Percentiles rank a stretch among this genome's conserved stretches.
Evolutionary conservation across 2,888 invertebrate species (phyloP).

Genomic region (Coleophora flavipennella): DNA sequence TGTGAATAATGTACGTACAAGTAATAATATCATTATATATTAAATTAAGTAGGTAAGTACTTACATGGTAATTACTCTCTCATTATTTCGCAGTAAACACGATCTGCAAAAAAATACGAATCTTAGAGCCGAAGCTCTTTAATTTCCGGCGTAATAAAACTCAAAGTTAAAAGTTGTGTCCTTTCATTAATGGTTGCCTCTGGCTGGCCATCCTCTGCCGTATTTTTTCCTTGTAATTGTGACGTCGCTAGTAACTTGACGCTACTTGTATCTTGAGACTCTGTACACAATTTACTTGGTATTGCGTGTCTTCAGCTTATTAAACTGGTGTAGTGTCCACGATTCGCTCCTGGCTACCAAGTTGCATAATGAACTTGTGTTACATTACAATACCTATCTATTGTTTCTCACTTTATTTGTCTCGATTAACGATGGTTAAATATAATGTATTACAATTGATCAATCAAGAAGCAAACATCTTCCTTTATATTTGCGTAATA

Average conservation of each 20-base stretch:
- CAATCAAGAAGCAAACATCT: too few relatives aligned
- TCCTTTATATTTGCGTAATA: too few relatives aligned
- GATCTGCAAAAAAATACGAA: constrained; percentile 18
- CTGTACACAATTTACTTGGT: constrained; percentile 24
- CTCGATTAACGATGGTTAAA: too few relatives aligned
- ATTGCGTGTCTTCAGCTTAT: constrained; percentile 27
- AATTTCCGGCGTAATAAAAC: constrained; percentile 20
- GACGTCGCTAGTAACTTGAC: constrained; percentile 26
- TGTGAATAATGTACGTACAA: too few relatives aligned
- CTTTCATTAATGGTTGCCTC: constrained; percentile 22
- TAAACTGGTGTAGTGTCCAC: constrained; percentile 11
- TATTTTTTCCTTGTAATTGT: constrained; percentile 35
- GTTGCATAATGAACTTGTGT: too few relatives aligned
- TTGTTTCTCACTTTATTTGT: too few relatives aligned
- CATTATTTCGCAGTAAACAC: constrained; percentile 1
- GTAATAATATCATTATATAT: too few relatives aligned
- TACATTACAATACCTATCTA: too few relatives aligned
- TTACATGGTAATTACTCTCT: neutral
- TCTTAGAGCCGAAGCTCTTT: constrained; percentile 29
- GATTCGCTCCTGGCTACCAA: neutral
- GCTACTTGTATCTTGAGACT: too few relatives aligned
- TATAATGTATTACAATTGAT: too few relatives aligned
- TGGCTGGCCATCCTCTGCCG: constrained; percentile 6
- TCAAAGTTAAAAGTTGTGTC: constrained; percentile 22
- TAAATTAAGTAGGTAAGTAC: too few relatives aligned